A percentile compares a stretch with the other conserved stretches of the same genome.
These are phyloP conservation scores for Plagiodera versicolora DNA, from an alignment of 2,888 invertebrate species.

Conservation along the genomic window DNA sequence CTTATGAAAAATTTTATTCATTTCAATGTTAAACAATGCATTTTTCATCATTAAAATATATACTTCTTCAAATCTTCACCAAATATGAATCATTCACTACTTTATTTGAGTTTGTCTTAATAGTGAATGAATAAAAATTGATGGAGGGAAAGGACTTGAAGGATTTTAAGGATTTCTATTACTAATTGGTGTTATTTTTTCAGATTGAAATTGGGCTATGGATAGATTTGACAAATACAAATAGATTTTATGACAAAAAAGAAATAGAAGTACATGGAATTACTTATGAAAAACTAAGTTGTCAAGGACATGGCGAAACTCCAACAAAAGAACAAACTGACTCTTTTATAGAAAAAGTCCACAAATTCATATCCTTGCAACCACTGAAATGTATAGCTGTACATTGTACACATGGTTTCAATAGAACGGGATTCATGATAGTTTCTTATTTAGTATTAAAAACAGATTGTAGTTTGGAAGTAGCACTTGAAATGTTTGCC, in stretches of 20 bases:
- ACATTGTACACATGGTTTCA: conserved; percentile 98
- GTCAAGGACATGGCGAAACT: conserved; percentile 90
- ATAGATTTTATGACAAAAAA: conserved; percentile 85
- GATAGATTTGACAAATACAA: conserved; percentile 96
- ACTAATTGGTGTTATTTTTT: conserved; percentile 6
- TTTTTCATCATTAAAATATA: too few relatives aligned
- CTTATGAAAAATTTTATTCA: too few relatives aligned
- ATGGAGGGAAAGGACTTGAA: too few relatives aligned
- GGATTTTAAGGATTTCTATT: neutral
- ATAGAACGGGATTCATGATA: conserved; percentile 95
- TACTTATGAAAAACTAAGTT: conserved; percentile 85
- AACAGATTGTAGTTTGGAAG: conserved; percentile 80
- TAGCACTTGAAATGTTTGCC: conserved; percentile 78
- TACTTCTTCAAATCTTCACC: too few relatives aligned
- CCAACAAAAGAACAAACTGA: conserved; percentile 83
- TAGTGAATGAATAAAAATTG: neutral
- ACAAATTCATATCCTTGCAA: conserved; percentile 75
- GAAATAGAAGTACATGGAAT: conserved; percentile 76
- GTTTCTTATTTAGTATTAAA: conserved; percentile 87
- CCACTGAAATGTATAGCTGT: conserved; percentile 81
- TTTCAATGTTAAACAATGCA: too few relatives aligned
- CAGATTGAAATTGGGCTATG: conserved; percentile 89
- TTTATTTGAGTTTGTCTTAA: too few relatives aligned
- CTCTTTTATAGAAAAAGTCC: conserved; percentile 80
- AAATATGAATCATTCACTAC: too few relatives aligned